Evolutionary conservation across 2,113 vertebrate species (phyloP).

Genomic region (Laticauda laticaudata): DNA sequence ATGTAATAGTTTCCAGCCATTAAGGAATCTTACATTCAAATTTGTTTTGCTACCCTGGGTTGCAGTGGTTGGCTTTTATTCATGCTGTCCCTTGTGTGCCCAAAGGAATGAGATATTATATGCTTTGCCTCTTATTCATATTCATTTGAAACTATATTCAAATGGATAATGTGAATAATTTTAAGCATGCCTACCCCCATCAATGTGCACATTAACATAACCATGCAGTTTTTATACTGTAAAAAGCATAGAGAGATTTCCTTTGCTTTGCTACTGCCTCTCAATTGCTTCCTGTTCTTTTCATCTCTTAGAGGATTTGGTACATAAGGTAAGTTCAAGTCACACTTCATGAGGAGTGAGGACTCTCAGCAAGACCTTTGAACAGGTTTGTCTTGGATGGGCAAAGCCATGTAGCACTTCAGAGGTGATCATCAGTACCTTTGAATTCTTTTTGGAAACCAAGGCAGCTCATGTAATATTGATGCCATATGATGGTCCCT

Average conservation of each 20-base stretch:
- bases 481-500: neutral
- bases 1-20: constrained; percentile 46
- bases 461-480: neutral
- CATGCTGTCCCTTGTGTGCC: neutral
- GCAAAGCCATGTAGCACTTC: neutral
- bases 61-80: constrained; percentile 35
- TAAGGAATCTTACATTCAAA: constrained; percentile 28
- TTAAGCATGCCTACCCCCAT: neutral
- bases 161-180: neutral
- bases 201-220: neutral
- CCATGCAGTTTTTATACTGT: neutral
- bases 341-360: no score
- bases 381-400: no score
- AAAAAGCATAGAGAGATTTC: neutral
- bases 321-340: neutral
- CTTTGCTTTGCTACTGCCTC: neutral
- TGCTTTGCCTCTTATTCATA: neutral
- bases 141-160: neutral
- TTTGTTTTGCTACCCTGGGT: constrained; percentile 18
- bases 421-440: neutral
- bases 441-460: neutral
- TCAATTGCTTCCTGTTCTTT: neutral
- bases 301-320: neutral
- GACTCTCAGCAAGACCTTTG: no score
- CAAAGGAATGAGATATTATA: neutral